Evolutionary conservation across 92 coral and sea anemone genomes (phyloP).

Genomic region (Phenganax subtilis): DNA sequence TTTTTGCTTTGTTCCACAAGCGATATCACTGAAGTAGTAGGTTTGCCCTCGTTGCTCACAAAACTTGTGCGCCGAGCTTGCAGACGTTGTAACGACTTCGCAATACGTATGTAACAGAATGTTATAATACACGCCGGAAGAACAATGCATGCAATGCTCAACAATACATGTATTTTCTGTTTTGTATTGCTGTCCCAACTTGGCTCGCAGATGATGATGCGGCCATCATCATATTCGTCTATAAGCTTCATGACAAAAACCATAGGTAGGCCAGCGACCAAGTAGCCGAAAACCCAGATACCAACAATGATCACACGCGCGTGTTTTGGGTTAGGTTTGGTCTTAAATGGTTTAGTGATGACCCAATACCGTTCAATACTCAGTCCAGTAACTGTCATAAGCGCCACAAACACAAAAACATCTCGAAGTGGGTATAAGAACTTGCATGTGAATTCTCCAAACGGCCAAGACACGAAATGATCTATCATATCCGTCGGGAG

Average conservation of each 20-base stretch:
- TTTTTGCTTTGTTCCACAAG: slow-evolving; percentile 81
- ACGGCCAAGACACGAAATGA: slow-evolving; percentile 95
- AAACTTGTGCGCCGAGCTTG: slow-evolving; percentile 39
- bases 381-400: slow-evolving; percentile 81
- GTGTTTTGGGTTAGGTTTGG: slow-evolving; percentile 72
- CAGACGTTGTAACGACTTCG: slow-evolving; percentile 48
- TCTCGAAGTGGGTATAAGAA: slow-evolving; percentile 90
- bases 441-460: slow-evolving; percentile 91
- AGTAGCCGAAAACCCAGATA: slow-evolving; percentile 66
- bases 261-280: slow-evolving; percentile 56
- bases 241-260: slow-evolving; percentile 47
- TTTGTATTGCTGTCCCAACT: slow-evolving; percentile 49
- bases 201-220: slow-evolving; percentile 42
- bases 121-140: slow-evolving; percentile 53
- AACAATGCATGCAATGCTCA: slow-evolving; percentile 42
- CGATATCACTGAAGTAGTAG: slow-evolving; percentile 56
- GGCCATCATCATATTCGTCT: slow-evolving; percentile 24
- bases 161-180: slow-evolving; percentile 44
- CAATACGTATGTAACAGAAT: slow-evolving; percentile 54
- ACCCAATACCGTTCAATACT: slow-evolving; percentile 87
- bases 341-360: slow-evolving; percentile 83
- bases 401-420: slow-evolving; percentile 77
- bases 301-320: slow-evolving; percentile 72
- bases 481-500: slow-evolving; percentile 74
- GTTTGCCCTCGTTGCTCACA: slow-evolving; percentile 47